phyloP scores from a whole-genome alignment of 2,888 invertebrate species.

The Osedax fenrisi region DNA sequence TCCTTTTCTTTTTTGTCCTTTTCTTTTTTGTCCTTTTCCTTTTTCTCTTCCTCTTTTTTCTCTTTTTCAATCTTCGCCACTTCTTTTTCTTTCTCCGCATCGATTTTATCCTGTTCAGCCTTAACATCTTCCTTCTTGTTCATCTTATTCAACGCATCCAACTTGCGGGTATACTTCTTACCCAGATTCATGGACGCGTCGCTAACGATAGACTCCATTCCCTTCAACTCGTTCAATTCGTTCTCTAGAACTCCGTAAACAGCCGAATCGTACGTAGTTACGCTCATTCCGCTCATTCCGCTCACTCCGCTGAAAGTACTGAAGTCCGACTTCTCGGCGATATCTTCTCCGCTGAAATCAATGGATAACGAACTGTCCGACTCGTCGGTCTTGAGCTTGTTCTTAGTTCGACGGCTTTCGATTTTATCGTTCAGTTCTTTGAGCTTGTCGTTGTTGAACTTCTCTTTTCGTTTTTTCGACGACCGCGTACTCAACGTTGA shows the following conservation, averaged over 20 bases:
- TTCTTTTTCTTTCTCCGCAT: not conserved
- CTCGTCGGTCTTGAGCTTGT: not conserved
- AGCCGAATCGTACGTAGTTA: not conserved
- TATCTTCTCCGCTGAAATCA: not conserved
- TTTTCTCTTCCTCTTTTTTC: too few relatives aligned
- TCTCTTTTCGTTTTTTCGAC: not conserved
- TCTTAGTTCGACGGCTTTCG: not conserved
- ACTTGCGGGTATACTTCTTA: not conserved
- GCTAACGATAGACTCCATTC: not conserved
- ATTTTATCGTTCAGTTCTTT: not conserved
- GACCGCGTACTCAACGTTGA: not conserved
- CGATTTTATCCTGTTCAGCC: not conserved
- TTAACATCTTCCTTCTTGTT: not conserved
- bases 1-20: too few relatives aligned
- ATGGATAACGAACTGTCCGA: not conserved
- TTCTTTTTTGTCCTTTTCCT: too few relatives aligned
- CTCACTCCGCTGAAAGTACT: not conserved
- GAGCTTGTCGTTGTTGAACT: not conserved
- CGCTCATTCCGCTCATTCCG: not conserved
- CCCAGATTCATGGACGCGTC: not conserved
- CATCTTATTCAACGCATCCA: not conserved
- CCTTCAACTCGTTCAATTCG: not conserved
- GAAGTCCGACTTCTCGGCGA: not conserved
- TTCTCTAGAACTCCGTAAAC: not conserved
- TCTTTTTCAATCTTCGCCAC: too few relatives aligned